Evolutionary conservation across 2,888 invertebrate genomes (phyloP).

Genomic region (Leucophenga maculata): DNA sequence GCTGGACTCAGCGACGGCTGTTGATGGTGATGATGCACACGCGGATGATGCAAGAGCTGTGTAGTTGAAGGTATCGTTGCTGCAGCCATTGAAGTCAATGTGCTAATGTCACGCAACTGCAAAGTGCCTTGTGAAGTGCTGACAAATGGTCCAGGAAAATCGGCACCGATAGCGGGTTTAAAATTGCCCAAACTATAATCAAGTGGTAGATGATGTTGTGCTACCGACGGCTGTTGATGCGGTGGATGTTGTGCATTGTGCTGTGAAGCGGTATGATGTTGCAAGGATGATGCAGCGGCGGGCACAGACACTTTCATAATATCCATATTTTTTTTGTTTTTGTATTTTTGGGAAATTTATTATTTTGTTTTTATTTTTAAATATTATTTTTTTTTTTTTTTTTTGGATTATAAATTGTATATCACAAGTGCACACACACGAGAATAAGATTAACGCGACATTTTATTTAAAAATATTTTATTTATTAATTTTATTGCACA

Average conservation of each 20-base stretch:
- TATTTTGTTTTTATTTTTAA: conserved; percentile 8
- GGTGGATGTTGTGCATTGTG: conserved; percentile 16
- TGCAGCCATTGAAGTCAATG: conserved; percentile 61
- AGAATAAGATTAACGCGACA: background rate
- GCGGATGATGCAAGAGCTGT: conserved; percentile 59
- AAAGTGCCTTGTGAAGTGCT: conserved; percentile 55
- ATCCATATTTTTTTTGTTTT: conserved; percentile 58
- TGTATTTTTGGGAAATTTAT: conserved; percentile 15
- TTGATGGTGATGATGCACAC: conserved; percentile 53
- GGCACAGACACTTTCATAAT: conserved; percentile 62
- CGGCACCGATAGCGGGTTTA: conserved; percentile 66
- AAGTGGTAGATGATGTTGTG: conserved; percentile 66
- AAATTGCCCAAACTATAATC: conserved; percentile 70
- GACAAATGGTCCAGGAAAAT: conserved; percentile 66
- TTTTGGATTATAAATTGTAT: conserved; percentile 10
- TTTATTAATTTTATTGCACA: conserved; percentile 33
- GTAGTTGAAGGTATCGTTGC: conserved; percentile 64
- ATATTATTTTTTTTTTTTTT: background rate
- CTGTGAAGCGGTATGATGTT: too few relatives aligned
- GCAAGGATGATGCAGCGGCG: conserved; percentile 35
- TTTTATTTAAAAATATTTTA: conserved; percentile 7
- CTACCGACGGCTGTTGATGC: conserved; percentile 37
- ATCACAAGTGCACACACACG: conserved; percentile 10
- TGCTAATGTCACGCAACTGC: conserved; percentile 68
- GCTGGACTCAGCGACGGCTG: conserved; percentile 43